These are phyloP conservation scores for Nephotettix cincticeps DNA, from an alignment of 1,140 invertebrate species.

Conservation along the genomic window DNA sequence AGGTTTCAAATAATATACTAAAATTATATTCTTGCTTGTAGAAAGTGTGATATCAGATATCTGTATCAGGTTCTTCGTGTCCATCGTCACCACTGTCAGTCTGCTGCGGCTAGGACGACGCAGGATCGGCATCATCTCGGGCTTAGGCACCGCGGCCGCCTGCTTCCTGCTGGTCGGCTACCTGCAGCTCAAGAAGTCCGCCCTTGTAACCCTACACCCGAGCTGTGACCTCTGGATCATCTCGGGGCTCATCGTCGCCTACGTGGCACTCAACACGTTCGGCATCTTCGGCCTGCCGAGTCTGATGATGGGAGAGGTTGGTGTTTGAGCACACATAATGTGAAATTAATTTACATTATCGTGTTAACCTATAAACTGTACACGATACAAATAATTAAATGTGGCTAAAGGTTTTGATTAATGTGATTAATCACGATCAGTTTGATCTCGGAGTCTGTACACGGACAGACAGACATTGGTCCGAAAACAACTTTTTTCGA, in stretches of 20 bases:
- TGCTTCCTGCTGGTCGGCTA: conserved; percentile 58
- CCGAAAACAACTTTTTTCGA: too few relatives aligned
- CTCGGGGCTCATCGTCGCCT: conserved; percentile 57
- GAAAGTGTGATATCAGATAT: too few relatives aligned
- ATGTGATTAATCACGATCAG: too few relatives aligned
- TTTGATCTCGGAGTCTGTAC: too few relatives aligned
- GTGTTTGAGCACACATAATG: too few relatives aligned
- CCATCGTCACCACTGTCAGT: conserved; percentile 60
- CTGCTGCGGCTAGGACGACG: conserved; percentile 62
- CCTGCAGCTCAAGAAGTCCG: conserved; percentile 46
- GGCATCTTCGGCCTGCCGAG: conserved; percentile 69
- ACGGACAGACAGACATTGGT: too few relatives aligned
- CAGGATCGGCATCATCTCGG: conserved; percentile 60
- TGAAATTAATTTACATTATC: too few relatives aligned
- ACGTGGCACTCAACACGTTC: conserved; percentile 67
- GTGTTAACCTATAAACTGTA: too few relatives aligned
- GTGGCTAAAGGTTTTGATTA: too few relatives aligned
- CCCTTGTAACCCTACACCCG: conserved; percentile 37
- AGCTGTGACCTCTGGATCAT: conserved; percentile 47
- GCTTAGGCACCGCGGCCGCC: conserved; percentile 59
- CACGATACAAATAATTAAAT: too few relatives aligned
- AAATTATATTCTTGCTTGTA: too few relatives aligned
- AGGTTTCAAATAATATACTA: too few relatives aligned
- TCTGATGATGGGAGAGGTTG: conserved; percentile 63
- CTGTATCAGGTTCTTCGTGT: conserved; percentile 54